phyloP scores from a whole-genome alignment of 2,797 vertebrate species.

The Intellagama lesueurii region DNA sequence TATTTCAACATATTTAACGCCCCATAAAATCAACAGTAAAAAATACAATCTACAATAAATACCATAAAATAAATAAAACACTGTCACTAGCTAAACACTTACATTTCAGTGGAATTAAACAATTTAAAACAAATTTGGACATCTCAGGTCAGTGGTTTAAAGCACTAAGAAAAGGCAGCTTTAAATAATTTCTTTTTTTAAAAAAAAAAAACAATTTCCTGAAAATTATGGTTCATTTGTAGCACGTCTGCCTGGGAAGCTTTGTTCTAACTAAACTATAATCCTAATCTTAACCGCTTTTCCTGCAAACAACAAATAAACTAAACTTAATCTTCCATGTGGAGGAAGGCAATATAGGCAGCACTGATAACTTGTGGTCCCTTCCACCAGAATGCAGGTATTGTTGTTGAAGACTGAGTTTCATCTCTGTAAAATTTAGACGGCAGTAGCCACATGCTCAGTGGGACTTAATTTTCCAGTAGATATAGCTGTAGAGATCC shows the following conservation, averaged over 20 bases:
- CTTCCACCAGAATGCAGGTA: not conserved
- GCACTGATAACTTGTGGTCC: not conserved
- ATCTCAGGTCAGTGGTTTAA: too few species aligned
- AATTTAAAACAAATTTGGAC: too few species aligned
- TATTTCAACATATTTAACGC: too few species aligned
- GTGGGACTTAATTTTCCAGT: not conserved
- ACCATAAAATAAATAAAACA: too few species aligned
- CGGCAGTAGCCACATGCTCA: not conserved
- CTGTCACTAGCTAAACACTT: too few species aligned
- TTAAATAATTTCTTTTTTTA: too few species aligned
- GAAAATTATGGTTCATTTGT: not conserved
- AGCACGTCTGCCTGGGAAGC: not conserved
- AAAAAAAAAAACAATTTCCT: too few species aligned
- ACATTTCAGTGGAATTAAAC: too few species aligned
- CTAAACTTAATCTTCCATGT: not conserved
- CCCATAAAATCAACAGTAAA: too few species aligned
- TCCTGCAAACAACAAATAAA: not conserved
- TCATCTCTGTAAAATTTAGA: not conserved
- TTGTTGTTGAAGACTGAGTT: not conserved
- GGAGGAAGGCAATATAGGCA: not conserved
- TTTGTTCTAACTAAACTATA: not conserved
- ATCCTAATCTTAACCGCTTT: not conserved
- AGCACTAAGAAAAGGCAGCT: too few species aligned
- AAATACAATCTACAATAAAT: too few species aligned
- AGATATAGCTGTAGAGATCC: too few species aligned